A percentile compares a stretch with the other conserved stretches of the same genome.
Evolutionary conservation across 2,113 vertebrate genomes (phyloP).

Genomic region (Callionymus lyra): DNA sequence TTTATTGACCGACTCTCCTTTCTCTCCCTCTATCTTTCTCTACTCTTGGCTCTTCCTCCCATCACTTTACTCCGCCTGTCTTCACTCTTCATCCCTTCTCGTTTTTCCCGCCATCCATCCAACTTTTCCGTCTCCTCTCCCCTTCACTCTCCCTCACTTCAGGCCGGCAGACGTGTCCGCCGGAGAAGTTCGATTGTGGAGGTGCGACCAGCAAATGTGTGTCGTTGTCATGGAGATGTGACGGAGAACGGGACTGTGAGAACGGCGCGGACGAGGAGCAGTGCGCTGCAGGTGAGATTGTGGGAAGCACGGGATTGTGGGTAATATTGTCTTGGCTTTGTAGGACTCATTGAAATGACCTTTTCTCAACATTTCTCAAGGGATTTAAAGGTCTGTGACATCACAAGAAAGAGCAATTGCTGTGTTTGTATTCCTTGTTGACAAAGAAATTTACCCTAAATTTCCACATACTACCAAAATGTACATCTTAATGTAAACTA

Average conservation of each 20-base stretch:
- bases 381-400: too few species aligned
- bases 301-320: background rate
- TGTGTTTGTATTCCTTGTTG: too few species aligned
- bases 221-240: slow-evolving; percentile 87
- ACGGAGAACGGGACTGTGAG: slow-evolving; percentile 90
- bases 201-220: slow-evolving; percentile 83
- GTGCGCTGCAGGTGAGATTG: slow-evolving; percentile 79
- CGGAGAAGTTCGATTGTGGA: slow-evolving; percentile 92
- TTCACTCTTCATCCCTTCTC: slow-evolving; percentile 6
- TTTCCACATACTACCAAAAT: too few species aligned
- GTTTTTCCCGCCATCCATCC: background rate
- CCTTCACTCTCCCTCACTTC: slow-evolving; percentile 15
- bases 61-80: slow-evolving; percentile 5
- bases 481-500: too few species aligned
- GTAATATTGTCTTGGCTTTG: background rate
- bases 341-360: too few species aligned
- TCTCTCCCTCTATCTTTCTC: slow-evolving; percentile 28
- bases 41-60: slow-evolving; percentile 13
- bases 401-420: too few species aligned
- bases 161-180: slow-evolving; percentile 84
- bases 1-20: slow-evolving; percentile 53
- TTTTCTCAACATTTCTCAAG: too few species aligned
- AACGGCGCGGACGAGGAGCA: slow-evolving; percentile 84
- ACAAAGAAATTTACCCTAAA: too few species aligned
- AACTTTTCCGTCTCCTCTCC: slow-evolving; percentile 5